Evolutionary conservation across 2,797 vertebrate species (phyloP).

Genomic region (Eulemur rubriventer): DNA sequence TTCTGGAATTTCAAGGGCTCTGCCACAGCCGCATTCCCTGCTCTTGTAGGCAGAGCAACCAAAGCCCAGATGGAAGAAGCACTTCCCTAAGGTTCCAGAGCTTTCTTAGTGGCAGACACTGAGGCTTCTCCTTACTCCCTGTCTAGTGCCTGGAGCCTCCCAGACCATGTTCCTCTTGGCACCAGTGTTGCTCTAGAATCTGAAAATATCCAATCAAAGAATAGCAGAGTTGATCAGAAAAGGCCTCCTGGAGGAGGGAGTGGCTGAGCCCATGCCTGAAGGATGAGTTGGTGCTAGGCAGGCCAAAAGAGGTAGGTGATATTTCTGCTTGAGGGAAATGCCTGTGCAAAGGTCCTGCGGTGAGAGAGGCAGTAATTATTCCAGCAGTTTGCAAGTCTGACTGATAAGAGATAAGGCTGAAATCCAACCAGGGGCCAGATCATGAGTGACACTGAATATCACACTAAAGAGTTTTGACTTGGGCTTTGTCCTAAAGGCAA

Average conservation of each 20-base stretch:
- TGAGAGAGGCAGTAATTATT: background rate
- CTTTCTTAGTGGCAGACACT: background rate
- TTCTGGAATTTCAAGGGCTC: background rate
- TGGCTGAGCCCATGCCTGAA: background rate
- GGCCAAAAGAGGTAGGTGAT: background rate
- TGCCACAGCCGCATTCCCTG: too few relatives aligned
- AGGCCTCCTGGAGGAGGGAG: background rate
- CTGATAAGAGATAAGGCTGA: background rate
- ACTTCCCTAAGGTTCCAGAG: background rate
- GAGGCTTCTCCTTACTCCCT: background rate
- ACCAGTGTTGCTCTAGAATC: background rate
- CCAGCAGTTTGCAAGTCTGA: background rate
- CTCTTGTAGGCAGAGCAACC: background rate
- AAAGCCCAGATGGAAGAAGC: background rate
- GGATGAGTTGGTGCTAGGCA: background rate
- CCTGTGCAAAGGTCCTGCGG: background rate
- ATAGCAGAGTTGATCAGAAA: background rate
- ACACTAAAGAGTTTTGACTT: background rate
- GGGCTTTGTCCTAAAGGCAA: background rate
- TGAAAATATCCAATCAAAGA: background rate
- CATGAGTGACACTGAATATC: background rate
- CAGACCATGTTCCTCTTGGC: background rate
- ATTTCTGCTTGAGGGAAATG: background rate
- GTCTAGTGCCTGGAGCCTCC: background rate
- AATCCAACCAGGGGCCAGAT: background rate